Evolutionary conservation across 2,113 vertebrate species (phyloP).

Genomic region (Cinclus mexicanus): DNA sequence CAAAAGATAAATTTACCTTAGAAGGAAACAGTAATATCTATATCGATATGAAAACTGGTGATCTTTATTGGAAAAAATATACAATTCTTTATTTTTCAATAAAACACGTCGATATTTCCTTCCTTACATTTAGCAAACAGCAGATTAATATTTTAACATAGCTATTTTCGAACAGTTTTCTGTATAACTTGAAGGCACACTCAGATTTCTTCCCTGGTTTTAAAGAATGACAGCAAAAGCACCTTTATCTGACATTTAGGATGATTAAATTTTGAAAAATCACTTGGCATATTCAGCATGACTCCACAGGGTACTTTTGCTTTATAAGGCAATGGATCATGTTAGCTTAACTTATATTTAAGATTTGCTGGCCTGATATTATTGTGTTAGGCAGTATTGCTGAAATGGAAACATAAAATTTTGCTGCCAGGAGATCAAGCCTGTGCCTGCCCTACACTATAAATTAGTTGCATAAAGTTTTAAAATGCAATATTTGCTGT

Average conservation of each 20-base stretch:
- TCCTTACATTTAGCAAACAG: constrained; percentile 37
- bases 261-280: constrained; percentile 89
- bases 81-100: constrained; percentile 38
- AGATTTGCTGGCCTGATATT: constrained; percentile 75
- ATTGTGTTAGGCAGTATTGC: constrained; percentile 77
- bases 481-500: constrained; percentile 69
- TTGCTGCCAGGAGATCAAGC: constrained; percentile 75
- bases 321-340: constrained; percentile 82
- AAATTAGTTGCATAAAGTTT: constrained; percentile 76
- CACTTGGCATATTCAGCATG: constrained; percentile 79
- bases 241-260: constrained; percentile 83
- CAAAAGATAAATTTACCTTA: neutral
- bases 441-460: constrained; percentile 59
- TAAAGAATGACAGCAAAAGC: constrained; percentile 89
- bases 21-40: neutral
- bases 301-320: constrained; percentile 77
- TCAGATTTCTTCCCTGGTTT: constrained; percentile 58
- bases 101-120: constrained; percentile 2
- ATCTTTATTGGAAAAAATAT: constrained; percentile 9
- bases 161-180: constrained; percentile 74
- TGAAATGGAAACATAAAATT: constrained; percentile 80
- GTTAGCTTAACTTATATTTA: constrained; percentile 81
- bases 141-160: constrained; percentile 64
- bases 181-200: constrained; percentile 75
- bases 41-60: neutral